Base-by-base conservation (phyloP, 2,888 invertebrate genomes). In the Phrixothrix hirtus region DNA sequence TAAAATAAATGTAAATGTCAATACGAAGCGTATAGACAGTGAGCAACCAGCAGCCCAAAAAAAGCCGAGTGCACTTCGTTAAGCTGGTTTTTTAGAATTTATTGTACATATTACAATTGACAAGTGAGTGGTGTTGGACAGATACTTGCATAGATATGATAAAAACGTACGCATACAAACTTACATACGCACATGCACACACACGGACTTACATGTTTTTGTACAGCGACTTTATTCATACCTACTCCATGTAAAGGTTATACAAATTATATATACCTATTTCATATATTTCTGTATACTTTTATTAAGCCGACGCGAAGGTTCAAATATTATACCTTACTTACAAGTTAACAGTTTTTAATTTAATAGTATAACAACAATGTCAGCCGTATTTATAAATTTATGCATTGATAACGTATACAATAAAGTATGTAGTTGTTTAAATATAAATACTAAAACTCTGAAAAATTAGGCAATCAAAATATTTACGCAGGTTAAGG, bases 41-140 rank as follows among this genome's bases (percentile, higher is more conserved):
- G 59, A 61, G 59, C 61, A 55, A 59, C 59, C 58, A 61, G 55
- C 53, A 44, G 38, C 45, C 34, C 47, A 46, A 51, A 48, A 36
- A 46, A 55, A 56, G 52, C 46, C 37, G 32, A 46, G 50, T 50
- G 50, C 45, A 45, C 55, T 46, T 50, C 50, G 25, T 46, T 21
- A 45, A 49, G 48, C 52, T 49, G 54, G 49, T 55, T 48, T 57
- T 62, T 65, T 63, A 65, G 65, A 64, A 66, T 70, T 67, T 73
- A 73, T 73, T 73, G 73, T 73, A 71, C 68, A 44, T 62, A 58
- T 64, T 67, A 65, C 68, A 70, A 73, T 73, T 73, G 73, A 73
- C 73, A 71, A 73, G 72, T 71, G 62, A 64, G 68, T 72, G 70
- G 65, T 67, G 69, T 70, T 71, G 71, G 71, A 70, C 72, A 72